Percentiles rank a stretch among this genome's conserved stretches.
Evolutionary conservation across 2,888 invertebrate genomes (phyloP).

Genomic region (Tipula confusa): DNA sequence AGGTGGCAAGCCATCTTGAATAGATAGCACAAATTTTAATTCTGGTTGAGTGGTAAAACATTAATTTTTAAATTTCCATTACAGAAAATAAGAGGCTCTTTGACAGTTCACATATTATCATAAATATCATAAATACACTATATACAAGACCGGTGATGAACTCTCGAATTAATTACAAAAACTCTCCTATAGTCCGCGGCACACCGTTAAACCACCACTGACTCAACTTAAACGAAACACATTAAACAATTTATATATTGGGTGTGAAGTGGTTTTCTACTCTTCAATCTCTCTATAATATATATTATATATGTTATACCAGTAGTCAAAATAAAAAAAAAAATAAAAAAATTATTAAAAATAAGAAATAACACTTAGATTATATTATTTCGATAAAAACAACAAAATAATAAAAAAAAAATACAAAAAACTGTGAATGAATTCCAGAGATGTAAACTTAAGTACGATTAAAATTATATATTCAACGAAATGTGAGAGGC

Average conservation of each 20-base stretch:
- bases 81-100: no score
- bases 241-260: not conserved
- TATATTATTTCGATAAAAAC: conserved; percentile 20
- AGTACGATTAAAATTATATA: not conserved
- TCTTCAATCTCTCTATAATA: conserved; percentile 12
- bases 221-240: not conserved
- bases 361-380: conserved; percentile 25
- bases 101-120: no score
- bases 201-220: not conserved
- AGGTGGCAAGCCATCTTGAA: no score
- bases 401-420: conserved; percentile 14
- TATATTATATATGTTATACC: not conserved
- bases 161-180: no score
- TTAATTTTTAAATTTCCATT: no score
- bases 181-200: not conserved
- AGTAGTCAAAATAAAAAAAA: not conserved
- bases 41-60: no score
- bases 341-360: not conserved
- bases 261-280: conserved; percentile 20
- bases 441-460: not conserved
- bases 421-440: not conserved
- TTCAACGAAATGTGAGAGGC: not conserved
- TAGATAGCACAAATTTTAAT: no score
- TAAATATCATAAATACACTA: no score
- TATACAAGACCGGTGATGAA: no score